Conservation (phyloP, 1,140 invertebrate species). For the Drosophila suzukii region DNA sequence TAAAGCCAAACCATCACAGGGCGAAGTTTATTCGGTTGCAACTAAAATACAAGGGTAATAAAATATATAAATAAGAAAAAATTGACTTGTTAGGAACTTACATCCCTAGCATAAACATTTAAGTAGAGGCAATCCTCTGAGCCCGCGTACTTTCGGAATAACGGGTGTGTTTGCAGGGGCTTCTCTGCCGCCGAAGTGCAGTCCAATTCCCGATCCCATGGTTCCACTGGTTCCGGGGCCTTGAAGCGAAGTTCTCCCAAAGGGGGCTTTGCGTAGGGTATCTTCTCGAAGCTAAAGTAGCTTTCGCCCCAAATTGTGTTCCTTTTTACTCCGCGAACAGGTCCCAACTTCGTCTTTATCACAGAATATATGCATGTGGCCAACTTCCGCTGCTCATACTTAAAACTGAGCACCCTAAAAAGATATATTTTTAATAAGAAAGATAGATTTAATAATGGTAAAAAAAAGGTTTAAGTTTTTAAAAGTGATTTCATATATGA, state of each 20-base stretch:
- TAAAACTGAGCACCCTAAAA: conserved; percentile 71
- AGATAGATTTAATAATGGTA: not conserved
- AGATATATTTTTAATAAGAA: not conserved
- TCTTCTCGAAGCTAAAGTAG: conserved; percentile 86
- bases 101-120: conserved; percentile 85
- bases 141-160: conserved; percentile 77
- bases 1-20: conserved; percentile 86
- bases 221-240: conserved; percentile 85
- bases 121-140: conserved; percentile 86
- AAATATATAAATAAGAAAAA: not conserved
- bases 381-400: conserved; percentile 70
- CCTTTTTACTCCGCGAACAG: conserved; percentile 68
- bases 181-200: conserved; percentile 63
- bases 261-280: conserved; percentile 91
- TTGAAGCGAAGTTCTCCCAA: conserved; percentile 88
- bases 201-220: conserved; percentile 85
- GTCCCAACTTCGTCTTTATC: conserved; percentile 61
- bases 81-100: conserved; percentile 47
- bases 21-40: conserved; percentile 55
- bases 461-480: no score
- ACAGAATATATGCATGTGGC: conserved; percentile 67
- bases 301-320: conserved; percentile 70
- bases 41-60: conserved; percentile 22
- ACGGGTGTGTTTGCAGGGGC: conserved; percentile 78
- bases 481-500: no score